phyloP scores from a whole-genome alignment of 1,140 invertebrate species.

The Globodera ellingtonae region DNA sequence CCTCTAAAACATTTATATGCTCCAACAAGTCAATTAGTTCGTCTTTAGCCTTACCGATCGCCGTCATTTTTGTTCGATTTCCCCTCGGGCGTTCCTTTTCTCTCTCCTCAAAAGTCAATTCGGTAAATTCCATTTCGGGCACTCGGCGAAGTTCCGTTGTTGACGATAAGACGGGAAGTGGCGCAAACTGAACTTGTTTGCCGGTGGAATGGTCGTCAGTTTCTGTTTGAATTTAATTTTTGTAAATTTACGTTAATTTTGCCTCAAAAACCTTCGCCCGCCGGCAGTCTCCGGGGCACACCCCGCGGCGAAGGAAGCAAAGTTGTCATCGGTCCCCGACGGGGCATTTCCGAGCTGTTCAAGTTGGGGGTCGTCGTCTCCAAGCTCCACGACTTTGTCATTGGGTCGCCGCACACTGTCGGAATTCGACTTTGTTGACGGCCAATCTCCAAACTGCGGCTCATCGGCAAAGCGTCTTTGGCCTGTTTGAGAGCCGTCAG shows the following conservation, averaged over 20 bases:
- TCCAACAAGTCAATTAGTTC: not conserved
- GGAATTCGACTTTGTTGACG: conserved; percentile 15
- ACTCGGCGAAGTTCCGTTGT: not conserved
- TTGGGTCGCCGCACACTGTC: not conserved
- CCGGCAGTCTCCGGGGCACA: conserved; percentile 10
- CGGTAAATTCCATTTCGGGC: not conserved
- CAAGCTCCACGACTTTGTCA: conserved; percentile 36
- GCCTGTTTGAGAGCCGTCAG: conserved; percentile 8
- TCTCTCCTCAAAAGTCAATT: not conserved
- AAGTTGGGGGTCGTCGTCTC: conserved; percentile 4
- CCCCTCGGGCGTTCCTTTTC: not conserved
- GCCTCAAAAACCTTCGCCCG: conserved; percentile 1
- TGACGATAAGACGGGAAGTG: not conserved
- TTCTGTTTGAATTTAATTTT: not conserved
- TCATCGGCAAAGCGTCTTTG: conserved; percentile 26
- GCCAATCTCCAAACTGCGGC: conserved; percentile 27
- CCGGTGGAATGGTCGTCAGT: not conserved
- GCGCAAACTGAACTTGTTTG: conserved; percentile 1
- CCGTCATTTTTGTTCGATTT: not conserved
- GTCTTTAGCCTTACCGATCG: too few species aligned
- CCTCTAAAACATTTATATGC: not conserved
- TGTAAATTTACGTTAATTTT: not conserved
- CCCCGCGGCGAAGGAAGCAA: conserved; percentile 26
- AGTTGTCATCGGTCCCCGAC: conserved; percentile 30
- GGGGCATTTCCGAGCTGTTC: conserved; percentile 23